These are phyloP conservation scores for Lepeophtheirus salmonis DNA, from an alignment of 1,140 invertebrate species.

Conservation along the genomic window DNA sequence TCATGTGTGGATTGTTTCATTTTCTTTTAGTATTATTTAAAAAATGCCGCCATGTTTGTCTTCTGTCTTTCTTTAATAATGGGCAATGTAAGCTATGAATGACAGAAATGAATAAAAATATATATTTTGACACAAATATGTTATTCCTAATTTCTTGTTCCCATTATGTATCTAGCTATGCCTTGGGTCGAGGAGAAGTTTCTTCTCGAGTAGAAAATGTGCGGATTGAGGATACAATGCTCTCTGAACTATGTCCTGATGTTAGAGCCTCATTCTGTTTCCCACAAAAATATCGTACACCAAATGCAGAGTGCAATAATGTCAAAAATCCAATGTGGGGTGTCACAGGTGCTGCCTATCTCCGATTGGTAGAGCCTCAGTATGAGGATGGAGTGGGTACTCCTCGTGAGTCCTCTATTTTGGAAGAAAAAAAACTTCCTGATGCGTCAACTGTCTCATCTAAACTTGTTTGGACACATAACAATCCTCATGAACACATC, in stretches of 20 bases:
- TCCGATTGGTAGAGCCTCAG: slow-evolving; percentile 49
- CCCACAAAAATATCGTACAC: slow-evolving; percentile 32
- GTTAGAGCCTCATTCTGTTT: slow-evolving; percentile 11
- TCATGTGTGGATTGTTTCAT: background rate
- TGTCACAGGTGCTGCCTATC: slow-evolving; percentile 49
- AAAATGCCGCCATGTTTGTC: background rate
- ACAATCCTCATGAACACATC: slow-evolving; percentile 21
- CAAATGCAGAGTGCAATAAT: slow-evolving; percentile 75
- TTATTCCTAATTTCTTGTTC: background rate
- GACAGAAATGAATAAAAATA: too few relatives aligned
- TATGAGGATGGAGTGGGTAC: slow-evolving; percentile 44
- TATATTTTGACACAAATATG: background rate
- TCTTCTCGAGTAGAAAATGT: background rate
- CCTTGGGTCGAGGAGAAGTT: background rate
- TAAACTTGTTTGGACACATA: background rate
- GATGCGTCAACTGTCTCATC: slow-evolving; percentile 8
- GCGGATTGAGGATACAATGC: slow-evolving; percentile 14
- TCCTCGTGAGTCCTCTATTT: background rate
- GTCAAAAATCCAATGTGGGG: slow-evolving; percentile 70
- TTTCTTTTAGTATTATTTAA: background rate
- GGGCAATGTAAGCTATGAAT: too few relatives aligned
- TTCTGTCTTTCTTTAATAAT: background rate
- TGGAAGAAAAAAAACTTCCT: background rate
- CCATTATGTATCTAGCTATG: background rate
- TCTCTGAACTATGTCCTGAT: slow-evolving; percentile 15